Evolutionary conservation across 2,797 vertebrate genomes (phyloP).

Genomic region (Artibeus jamaicensis): DNA sequence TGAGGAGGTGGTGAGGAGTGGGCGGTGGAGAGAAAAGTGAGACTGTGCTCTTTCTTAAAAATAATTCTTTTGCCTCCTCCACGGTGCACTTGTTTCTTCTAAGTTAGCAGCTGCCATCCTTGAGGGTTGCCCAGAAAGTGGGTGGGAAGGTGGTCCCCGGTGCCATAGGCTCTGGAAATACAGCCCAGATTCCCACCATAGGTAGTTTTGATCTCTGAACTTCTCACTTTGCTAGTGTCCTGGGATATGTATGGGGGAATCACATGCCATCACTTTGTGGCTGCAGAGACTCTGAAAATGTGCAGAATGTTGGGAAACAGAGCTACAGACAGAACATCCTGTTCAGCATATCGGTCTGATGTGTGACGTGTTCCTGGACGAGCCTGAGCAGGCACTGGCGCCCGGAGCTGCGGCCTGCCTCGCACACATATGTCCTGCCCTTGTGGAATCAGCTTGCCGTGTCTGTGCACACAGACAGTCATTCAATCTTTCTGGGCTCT

Average conservation of each 20-base stretch:
- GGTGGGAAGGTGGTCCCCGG: slow-evolving; percentile 3
- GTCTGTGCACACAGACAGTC: neutral
- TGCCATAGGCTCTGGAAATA: neutral
- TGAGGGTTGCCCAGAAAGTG: slow-evolving; percentile 55
- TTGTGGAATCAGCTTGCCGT: neutral
- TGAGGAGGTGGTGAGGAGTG: slow-evolving; percentile 4
- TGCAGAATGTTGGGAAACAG: neutral
- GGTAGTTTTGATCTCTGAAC: neutral
- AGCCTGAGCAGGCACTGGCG: neutral
- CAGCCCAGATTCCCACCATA: neutral
- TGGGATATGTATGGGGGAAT: neutral
- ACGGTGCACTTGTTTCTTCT: slow-evolving; percentile 27
- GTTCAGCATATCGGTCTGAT: neutral
- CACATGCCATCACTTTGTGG: neutral
- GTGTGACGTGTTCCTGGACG: neutral
- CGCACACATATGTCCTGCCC: neutral
- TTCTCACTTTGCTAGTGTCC: neutral
- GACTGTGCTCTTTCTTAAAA: slow-evolving; percentile 78
- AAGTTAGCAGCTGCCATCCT: slow-evolving; percentile 66
- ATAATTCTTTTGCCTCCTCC: slow-evolving; percentile 74
- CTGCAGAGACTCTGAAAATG: neutral
- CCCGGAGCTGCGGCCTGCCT: neutral
- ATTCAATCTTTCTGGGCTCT: neutral
- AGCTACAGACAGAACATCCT: neutral
- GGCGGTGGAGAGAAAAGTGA: slow-evolving; percentile 54